Base-by-base conservation (phyloP, 2,888 invertebrate species). In the Synergus umbraculus region DNA sequence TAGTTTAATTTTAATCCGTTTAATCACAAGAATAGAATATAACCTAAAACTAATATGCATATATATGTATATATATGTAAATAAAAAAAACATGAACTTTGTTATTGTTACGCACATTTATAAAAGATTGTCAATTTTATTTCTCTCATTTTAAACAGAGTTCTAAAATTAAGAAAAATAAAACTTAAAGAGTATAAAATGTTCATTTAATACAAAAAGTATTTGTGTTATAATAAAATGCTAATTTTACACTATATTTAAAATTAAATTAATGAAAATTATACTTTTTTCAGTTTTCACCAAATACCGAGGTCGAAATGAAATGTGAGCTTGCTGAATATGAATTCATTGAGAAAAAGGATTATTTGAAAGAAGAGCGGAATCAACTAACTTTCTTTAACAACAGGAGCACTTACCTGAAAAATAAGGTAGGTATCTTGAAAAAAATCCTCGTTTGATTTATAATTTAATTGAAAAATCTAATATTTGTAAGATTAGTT, bases 211-310 rank as follows among this genome's bases (percentile, higher is more conserved):
- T 49, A 49, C 0, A 4, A 7, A 49, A 49, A 15, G 15, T 49
- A 15, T 15, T 15, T 49, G 4, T 49, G 15, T 15, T 49, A n/a
- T 15, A 49, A n/a, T 49, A 49, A 54, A 54, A 54, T 5, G 54
- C n/a, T 2, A 8, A 54, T 54, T n/a, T 54, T 8, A 54, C 9
- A n/a, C 0, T n/a, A 54, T n/a, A 54, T 54, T n/a, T 8, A 7
- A 13, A 13, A 2, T 9, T n/a, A 9, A 54, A 54, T 8, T n/a
- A n/a, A 54, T n/a, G 54, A 54, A 54, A 54, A 54, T 54, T 54
- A 8, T n/a, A 54, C n/a, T 54, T 54, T 54, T 54, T 54, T n/a
- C 54, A 54, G 54, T 54, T 54, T 54, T 54, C 54, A 54, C n/a
- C 54, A 54, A n/a, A 3, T n/a, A 7, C 54, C 8, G 0, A 54